Conservation (phyloP, 2,113 vertebrate genomes). For the Microtus montanus region DNA sequence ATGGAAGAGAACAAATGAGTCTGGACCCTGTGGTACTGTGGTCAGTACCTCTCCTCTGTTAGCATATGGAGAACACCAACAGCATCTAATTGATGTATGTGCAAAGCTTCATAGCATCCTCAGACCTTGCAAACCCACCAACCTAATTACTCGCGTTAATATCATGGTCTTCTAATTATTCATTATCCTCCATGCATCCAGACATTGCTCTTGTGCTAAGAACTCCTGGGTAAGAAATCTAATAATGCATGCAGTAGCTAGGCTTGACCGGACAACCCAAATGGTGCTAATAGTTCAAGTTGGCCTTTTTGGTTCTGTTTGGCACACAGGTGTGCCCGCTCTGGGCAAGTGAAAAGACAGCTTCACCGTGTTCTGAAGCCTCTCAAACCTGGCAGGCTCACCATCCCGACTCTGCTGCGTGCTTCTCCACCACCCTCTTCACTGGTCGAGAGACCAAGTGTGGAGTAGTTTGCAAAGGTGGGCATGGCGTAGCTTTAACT, state of each 20-base stretch:
- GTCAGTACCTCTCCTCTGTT: neutral
- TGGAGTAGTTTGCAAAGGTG: fast-evolving
- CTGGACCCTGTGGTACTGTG: neutral
- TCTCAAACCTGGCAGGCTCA: neutral
- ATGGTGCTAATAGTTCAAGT: neutral
- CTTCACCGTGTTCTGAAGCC: neutral
- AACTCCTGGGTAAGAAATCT: neutral
- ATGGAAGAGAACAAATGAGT: neutral
- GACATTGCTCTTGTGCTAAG: neutral
- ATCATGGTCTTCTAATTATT: neutral
- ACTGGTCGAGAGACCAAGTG: fast-evolving
- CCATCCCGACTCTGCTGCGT: neutral
- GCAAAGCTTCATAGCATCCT: neutral
- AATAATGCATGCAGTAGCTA: neutral
- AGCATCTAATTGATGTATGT: neutral
- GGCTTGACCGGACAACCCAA: neutral
- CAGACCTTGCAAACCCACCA: neutral
- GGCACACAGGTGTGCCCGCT: neutral
- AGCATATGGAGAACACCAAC: neutral
- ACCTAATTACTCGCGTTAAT: neutral
- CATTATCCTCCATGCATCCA: neutral
- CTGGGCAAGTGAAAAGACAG: too few species aligned
- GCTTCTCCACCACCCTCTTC: neutral
- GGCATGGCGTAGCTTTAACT: fast-evolving
- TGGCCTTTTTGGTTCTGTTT: neutral